phyloP scores from a whole-genome alignment of 2,797 vertebrate species.

The Staurois parvus region DNA sequence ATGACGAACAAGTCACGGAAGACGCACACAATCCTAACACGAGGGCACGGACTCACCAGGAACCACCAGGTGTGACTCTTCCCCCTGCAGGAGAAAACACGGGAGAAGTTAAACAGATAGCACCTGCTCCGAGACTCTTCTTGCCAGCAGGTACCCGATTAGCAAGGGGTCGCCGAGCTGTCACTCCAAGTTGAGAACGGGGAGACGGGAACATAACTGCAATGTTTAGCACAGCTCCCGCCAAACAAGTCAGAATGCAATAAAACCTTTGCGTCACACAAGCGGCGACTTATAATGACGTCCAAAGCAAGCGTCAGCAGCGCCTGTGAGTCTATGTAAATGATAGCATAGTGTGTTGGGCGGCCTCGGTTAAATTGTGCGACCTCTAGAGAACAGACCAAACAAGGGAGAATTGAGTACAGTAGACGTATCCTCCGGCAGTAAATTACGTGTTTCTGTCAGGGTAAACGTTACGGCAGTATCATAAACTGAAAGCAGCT shows the following conservation, averaged over 20 bases:
- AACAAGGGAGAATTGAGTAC: too few species aligned
- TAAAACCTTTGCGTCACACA: not conserved
- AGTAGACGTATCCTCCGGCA: too few species aligned
- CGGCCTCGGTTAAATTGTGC: not conserved
- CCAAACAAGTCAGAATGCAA: not conserved
- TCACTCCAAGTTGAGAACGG: slow-evolving; percentile 68
- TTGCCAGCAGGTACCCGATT: slow-evolving; percentile 66
- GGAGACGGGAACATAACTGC: slow-evolving; percentile 62
- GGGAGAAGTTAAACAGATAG: slow-evolving; percentile 47
- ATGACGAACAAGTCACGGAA: too few species aligned
- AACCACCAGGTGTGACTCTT: slow-evolving; percentile 66
- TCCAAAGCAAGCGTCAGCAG: not conserved
- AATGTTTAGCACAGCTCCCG: not conserved
- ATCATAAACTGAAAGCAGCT: too few species aligned
- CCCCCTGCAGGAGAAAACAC: slow-evolving; percentile 68
- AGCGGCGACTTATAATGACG: not conserved
- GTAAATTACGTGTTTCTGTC: not conserved
- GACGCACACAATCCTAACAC: too few species aligned
- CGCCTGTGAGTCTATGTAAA: not conserved
- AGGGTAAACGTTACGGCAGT: too few species aligned
- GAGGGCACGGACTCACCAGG: slow-evolving; percentile 69
- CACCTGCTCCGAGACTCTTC: slow-evolving; percentile 62
- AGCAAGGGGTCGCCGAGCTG: slow-evolving; percentile 67
- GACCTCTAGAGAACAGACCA: not conserved
- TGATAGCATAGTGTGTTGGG: not conserved